Percentiles rank a stretch among this genome's conserved stretches.
Evolutionary conservation across 37 sponge, comb jelly and placozoan species (phyloP).

Genomic region (Dysidea cf. avara): DNA sequence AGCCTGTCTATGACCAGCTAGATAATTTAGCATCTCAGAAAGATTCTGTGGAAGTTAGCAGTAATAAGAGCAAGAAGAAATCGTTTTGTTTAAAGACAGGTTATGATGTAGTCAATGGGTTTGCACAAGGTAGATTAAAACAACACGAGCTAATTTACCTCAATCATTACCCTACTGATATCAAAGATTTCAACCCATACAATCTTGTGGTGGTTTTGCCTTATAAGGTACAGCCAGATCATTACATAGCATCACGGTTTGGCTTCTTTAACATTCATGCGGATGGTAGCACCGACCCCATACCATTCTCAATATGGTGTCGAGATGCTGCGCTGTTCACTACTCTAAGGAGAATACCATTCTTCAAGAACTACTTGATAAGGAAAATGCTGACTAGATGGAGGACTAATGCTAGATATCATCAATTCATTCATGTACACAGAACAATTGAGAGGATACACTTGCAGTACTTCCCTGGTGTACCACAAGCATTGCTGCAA

Average conservation of each 20-base stretch:
- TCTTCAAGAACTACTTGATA: slow-evolving; percentile 52
- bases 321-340: slow-evolving; percentile 63
- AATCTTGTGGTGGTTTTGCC: slow-evolving; percentile 54
- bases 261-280: slow-evolving; percentile 68
- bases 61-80: too few relatives aligned
- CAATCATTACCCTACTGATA: slow-evolving; percentile 31
- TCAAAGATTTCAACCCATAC: slow-evolving; percentile 62
- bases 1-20: too few relatives aligned
- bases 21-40: too few relatives aligned
- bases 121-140: slow-evolving; percentile 51
- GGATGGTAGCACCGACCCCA: slow-evolving; percentile 54
- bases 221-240: slow-evolving; percentile 48
- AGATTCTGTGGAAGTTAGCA: too few relatives aligned
- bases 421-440: slow-evolving; percentile 22
- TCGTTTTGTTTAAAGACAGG: slow-evolving; percentile 8
- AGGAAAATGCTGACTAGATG: slow-evolving; percentile 55
- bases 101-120: slow-evolving; percentile 65
- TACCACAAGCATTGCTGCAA: slow-evolving; percentile 32
- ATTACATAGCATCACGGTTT: slow-evolving; percentile 80
- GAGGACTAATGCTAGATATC: slow-evolving; percentile 38
- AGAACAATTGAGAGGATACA: background rate
- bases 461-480: slow-evolving; percentile 39
- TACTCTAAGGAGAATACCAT: slow-evolving; percentile 44
- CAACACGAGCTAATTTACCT: slow-evolving; percentile 59
- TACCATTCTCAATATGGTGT: slow-evolving; percentile 77